Percentiles rank a stretch among this genome's conserved stretches.
phyloP scores from a whole-genome alignment of 2,113 vertebrate genomes.

The Dicentrarchus labrax region DNA sequence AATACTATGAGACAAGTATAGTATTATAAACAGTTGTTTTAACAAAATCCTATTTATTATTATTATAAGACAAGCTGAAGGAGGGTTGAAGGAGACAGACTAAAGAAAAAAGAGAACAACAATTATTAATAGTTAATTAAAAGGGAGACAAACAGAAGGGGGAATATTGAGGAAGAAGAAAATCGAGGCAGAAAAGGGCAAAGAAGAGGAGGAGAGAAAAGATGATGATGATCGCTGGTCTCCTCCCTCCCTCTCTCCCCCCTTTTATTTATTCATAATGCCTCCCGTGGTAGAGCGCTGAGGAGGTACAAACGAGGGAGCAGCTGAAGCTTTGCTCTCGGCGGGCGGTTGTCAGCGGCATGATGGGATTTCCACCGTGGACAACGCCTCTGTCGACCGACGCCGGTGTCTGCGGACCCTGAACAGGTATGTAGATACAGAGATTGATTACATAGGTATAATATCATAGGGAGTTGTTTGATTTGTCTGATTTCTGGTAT shows the following conservation, averaged over 20 bases:
- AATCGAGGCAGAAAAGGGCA: background rate
- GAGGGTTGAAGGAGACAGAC: too few relatives aligned
- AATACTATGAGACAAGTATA: too few relatives aligned
- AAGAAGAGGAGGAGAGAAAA: background rate
- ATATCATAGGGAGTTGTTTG: background rate
- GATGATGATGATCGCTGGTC: background rate
- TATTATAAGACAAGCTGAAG: too few relatives aligned
- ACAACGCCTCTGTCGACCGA: background rate
- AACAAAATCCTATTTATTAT: too few relatives aligned
- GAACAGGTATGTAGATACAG: conserved; percentile 35
- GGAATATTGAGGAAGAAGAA: background rate
- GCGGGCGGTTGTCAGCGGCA: background rate
- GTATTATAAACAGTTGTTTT: too few relatives aligned
- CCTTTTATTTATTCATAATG: conserved; percentile 63
- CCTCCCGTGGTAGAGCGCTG: background rate
- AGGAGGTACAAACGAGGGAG: conserved; percentile 10
- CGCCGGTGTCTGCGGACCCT: background rate
- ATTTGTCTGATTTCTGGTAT: background rate
- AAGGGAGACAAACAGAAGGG: background rate
- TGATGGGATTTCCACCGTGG: background rate
- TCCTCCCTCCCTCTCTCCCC: conserved; percentile 19
- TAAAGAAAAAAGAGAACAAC: too few relatives aligned
- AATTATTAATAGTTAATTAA: too few relatives aligned
- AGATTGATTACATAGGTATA: background rate
- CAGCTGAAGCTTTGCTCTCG: background rate